Base-by-base conservation (phyloP, 2,113 vertebrate genomes). In the Chionomys nivalis region DNA sequence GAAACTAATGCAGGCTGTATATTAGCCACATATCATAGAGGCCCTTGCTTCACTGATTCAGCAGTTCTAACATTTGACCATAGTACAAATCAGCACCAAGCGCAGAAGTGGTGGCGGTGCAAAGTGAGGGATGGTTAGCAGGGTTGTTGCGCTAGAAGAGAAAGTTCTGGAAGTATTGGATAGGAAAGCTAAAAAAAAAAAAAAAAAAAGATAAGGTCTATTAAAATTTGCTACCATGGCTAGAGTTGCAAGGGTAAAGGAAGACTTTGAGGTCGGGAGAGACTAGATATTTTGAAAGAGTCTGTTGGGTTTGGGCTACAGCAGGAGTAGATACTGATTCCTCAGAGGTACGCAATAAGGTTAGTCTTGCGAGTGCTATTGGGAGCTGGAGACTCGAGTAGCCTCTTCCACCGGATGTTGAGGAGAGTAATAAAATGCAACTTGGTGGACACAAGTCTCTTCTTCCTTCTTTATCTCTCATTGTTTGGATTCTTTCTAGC, bases 51-150 rank as follows among this genome's bases (percentile, higher is more conserved):
- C 16, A 24, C 55, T 79, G 16, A 85, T 58, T 79, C 8, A n/a
- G 77, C 14, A 92, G 17, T 23, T 49, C 13, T 83, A 23, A 81
- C 31, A 42, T 86, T 81, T 13, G 61, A 68, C 1, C 33, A 26
- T 31, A 28, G 7, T 63, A 1, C 14, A 83, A 66, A 66, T 6
- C 7, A 61, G 42, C 44, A 66, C 16, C 52, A 42, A 31, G 7
- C 44, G 26, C 14, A 16, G 31, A 65, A 77, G 39, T 3, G 3
- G 19, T 19, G 7, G 24, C 12, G 9, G 36, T 33, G 8, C 7
- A 4, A 58, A 58, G 0, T 0, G 10, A 2, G 23, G 6, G n/a
- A 23, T 14, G 17, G 33, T 58, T 23, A 28, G 7, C 3, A 1
- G 44, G 8, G 1, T 0, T 21, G 8, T 7, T 2, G 26, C 7